Evolutionary conservation across 2,888 invertebrate genomes (phyloP).

Genomic region (Tenthredo amoena): DNA sequence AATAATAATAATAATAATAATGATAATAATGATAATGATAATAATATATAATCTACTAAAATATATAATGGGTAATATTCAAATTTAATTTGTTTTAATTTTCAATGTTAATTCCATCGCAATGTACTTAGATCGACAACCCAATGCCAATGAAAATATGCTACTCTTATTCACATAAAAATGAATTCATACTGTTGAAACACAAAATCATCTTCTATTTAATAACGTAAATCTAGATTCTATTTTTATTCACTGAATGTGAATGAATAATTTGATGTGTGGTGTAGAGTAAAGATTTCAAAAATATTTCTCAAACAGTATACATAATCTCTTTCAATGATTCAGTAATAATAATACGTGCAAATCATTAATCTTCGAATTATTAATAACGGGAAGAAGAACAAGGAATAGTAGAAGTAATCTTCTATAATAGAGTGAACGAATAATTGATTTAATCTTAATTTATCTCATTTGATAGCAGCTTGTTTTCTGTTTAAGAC

Average conservation of each 20-base stretch:
- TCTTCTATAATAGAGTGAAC: background rate
- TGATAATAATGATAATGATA: slow-evolving; percentile 63
- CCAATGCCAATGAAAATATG: slow-evolving; percentile 37
- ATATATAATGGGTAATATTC: slow-evolving; percentile 50
- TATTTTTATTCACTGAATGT: background rate
- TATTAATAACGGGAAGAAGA: background rate
- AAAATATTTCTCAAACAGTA: background rate
- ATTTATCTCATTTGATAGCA: background rate
- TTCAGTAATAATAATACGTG: background rate
- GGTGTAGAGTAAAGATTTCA: too few species aligned
- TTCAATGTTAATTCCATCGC: slow-evolving; percentile 41
- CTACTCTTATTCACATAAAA: slow-evolving; percentile 40
- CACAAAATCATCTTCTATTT: background rate
- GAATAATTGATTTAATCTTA: background rate
- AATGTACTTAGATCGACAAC: background rate
- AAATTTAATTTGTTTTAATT: background rate
- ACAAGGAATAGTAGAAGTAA: background rate
- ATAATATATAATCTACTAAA: slow-evolving; percentile 66
- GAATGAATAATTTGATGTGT: background rate
- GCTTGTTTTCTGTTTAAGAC: background rate
- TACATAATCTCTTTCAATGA: background rate
- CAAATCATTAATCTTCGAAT: background rate
- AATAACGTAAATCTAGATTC: background rate
- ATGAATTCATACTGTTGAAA: slow-evolving; percentile 31
- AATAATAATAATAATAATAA: slow-evolving; percentile 61